Base-by-base conservation (phyloP, 2,797 vertebrate genomes). In the Poecile montanus region DNA sequence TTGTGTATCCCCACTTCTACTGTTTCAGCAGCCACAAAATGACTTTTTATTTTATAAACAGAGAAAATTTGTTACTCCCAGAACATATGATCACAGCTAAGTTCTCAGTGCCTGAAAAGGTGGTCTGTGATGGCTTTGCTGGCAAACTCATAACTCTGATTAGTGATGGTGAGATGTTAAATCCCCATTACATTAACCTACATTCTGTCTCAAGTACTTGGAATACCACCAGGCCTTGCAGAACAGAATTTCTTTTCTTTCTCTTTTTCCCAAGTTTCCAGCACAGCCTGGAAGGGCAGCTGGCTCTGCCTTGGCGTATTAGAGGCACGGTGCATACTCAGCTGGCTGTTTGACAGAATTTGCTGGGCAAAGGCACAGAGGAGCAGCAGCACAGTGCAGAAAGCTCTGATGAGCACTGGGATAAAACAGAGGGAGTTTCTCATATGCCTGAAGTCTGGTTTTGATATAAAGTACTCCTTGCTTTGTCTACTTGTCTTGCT, bases 141-240 rank as follows among this genome's bases (percentile, higher is more conserved):
- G 93, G 82, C 89, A 92, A 87, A 82, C 11, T 32, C 27, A 10
- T 75, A 14, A 77, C 19, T 89, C 88, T 85, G 88, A 89, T 91
- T 92, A 80, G 32, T 26, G 26, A 56, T 80, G 88, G 94, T 78
- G 84, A 88, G 82, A 80, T 80, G 92, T 77, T 71, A 93, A 89
- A 88, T 63, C 65, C 30, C 45, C 57, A 40, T 73, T 68, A 85
- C 61, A 17, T 47, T 85, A 90, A 86, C 62, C 76, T 84, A 15
- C 58, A 84, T 83, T 89, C 63, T 88, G 42, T 30, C 78, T 85
- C 16, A 74, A 54, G 38, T 34, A 54, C 19, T 92, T 91, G 82
- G 72, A 89, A 79, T 26, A 67, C n/a, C 16, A 66, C 57, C 60
- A 87, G 36, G 13, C 42, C 51, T 79, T 70, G 51, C 29, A 74